Percentiles rank a stretch among this genome's conserved stretches.
These are phyloP conservation scores for Zingel zingel DNA, from an alignment of 2,113 vertebrate genomes.

Conservation along the genomic window DNA sequence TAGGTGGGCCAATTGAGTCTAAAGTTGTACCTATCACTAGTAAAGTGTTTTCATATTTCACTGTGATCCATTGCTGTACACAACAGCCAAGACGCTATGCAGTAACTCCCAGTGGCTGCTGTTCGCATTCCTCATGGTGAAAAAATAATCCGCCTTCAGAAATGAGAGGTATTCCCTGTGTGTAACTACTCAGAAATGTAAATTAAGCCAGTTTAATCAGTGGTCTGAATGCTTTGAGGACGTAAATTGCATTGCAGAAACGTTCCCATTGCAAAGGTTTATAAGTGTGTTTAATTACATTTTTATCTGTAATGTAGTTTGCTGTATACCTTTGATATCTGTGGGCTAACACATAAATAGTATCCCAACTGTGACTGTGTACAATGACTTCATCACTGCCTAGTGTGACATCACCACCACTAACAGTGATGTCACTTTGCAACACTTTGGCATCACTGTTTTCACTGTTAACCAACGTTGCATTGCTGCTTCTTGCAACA, in stretches of 20 bases:
- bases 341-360: conserved; percentile 17
- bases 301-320: conserved; percentile 32
- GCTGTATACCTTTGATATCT: conserved; percentile 17
- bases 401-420: conserved; percentile 21
- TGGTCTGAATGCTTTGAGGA: conserved; percentile 31
- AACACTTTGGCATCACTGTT: conserved; percentile 11
- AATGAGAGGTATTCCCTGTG: conserved; percentile 30
- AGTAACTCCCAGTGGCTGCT: conserved; percentile 53
- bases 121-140: conserved; percentile 40
- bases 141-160: conserved; percentile 30
- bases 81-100: conserved; percentile 65
- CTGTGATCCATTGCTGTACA: conserved; percentile 66
- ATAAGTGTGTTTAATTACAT: conserved; percentile 28
- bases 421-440: not conserved
- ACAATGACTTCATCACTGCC: conserved; percentile 34
- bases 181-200: conserved; percentile 20
- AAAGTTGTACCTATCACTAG: conserved; percentile 40
- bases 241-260: conserved; percentile 34
- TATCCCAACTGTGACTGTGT: conserved; percentile 55
- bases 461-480: conserved; percentile 4
- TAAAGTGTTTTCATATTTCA: conserved; percentile 56
- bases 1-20: conserved; percentile 16
- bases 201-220: conserved; percentile 28
- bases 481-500: conserved; percentile 28
- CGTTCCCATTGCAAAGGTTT: conserved; percentile 14